These are phyloP conservation scores for Pocillopora meandrina DNA, from an alignment of 92 coral and sea anemone genomes.

Conservation along the genomic window DNA sequence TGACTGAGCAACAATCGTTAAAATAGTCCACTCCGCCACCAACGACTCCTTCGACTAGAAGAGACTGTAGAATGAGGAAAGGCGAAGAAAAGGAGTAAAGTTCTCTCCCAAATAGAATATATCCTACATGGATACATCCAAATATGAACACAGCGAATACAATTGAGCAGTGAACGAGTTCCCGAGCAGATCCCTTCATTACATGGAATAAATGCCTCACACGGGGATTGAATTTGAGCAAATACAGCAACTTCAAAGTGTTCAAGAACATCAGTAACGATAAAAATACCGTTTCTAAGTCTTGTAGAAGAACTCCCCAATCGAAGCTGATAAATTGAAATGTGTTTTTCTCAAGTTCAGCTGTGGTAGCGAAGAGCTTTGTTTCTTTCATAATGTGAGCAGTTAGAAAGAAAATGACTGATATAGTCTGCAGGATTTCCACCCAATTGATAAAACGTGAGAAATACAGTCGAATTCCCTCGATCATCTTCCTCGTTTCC, in stretches of 20 bases:
- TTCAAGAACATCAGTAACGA: slow-evolving; percentile 58
- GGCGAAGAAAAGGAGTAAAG: slow-evolving; percentile 10
- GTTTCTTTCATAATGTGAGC: slow-evolving; percentile 52
- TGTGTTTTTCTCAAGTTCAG: slow-evolving; percentile 30
- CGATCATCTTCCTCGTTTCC: slow-evolving; percentile 30
- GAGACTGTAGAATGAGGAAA: slow-evolving; percentile 8
- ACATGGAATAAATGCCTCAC: slow-evolving; percentile 13
- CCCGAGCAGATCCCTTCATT: slow-evolving; percentile 13
- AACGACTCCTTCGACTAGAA: slow-evolving; percentile 2
- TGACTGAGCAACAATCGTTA: slow-evolving; percentile 10
- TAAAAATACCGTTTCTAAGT: slow-evolving; percentile 27
- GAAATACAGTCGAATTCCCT: slow-evolving; percentile 34
- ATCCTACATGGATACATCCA: slow-evolving; percentile 17
- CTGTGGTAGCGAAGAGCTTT: slow-evolving; percentile 26
- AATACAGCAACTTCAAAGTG: slow-evolving; percentile 57
- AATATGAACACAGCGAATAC: slow-evolving; percentile 2
- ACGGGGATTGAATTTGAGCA: slow-evolving; percentile 19
- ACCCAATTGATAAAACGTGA: slow-evolving; percentile 43
- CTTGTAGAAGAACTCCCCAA: slow-evolving; percentile 34
- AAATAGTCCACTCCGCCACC: neutral
- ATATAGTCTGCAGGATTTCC: slow-evolving; percentile 42
- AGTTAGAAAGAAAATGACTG: slow-evolving; percentile 41
- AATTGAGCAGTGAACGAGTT: slow-evolving; percentile 23
- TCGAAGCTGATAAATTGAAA: slow-evolving; percentile 51
- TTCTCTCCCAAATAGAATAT: slow-evolving; percentile 20